Evolutionary conservation across 2,888 invertebrate species (phyloP).

Genomic region (Drosophila basisetae): DNA sequence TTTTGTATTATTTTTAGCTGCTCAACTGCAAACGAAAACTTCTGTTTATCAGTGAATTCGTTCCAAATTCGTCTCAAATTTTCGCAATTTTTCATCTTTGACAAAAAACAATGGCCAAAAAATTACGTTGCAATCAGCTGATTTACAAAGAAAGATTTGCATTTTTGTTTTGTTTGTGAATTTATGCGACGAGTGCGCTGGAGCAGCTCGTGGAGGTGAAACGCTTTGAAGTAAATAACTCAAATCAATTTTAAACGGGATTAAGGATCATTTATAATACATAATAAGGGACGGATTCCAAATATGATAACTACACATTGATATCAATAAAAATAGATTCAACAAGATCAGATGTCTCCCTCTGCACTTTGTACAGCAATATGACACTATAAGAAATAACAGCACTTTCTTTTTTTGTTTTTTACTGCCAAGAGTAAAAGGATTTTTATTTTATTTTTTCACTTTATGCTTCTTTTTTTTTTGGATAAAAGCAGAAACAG

Average conservation of each 20-base stretch:
- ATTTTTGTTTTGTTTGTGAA: background rate
- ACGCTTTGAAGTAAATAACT: background rate
- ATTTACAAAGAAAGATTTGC: background rate
- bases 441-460: constrained; percentile 49
- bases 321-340: no score
- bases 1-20: background rate
- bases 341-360: background rate
- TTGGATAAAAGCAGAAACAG: constrained; percentile 37
- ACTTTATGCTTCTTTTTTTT: constrained; percentile 42
- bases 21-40: background rate
- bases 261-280: background rate
- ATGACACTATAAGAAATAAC: constrained; percentile 9
- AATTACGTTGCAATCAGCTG: no score
- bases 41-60: background rate
- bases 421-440: constrained; percentile 68
- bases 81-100: background rate
- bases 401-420: constrained; percentile 23
- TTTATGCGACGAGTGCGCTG: background rate
- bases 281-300: no score
- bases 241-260: background rate
- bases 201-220: background rate
- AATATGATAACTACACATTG: background rate
- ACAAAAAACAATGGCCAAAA: no score
- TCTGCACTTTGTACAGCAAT: no score
- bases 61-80: background rate